Conservation (phyloP, 2,113 vertebrate species). For the Melozone crissalis region DNA sequence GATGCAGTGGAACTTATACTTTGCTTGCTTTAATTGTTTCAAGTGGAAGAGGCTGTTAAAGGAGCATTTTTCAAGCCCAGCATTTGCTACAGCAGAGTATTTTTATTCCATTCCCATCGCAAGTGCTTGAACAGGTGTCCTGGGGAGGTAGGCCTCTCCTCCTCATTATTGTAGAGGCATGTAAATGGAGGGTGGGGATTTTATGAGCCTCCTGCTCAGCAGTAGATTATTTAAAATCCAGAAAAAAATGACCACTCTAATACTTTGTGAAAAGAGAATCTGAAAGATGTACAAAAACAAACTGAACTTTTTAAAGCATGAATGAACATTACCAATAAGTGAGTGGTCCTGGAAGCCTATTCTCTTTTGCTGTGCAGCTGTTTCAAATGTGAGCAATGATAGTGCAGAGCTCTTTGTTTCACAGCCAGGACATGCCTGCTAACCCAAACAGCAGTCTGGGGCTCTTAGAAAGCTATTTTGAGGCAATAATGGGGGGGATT, state of each 20-base stretch:
- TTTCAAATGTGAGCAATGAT: not conserved
- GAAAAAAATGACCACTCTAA: not conserved
- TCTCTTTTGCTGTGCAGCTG: not conserved
- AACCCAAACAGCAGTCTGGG: not conserved
- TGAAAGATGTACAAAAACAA: not conserved
- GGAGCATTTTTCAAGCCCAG: not conserved
- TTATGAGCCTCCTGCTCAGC: not conserved
- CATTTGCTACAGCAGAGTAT: not conserved
- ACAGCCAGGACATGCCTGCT: not conserved
- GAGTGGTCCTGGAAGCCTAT: not conserved
- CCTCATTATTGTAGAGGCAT: not conserved
- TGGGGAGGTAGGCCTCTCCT: not conserved
- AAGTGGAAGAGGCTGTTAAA: not conserved
- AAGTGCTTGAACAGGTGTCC: not conserved
- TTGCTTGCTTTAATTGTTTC: not conserved
- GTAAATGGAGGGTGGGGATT: not conserved
- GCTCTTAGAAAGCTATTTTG: not conserved
- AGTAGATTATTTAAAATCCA: not conserved
- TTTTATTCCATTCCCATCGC: not conserved
- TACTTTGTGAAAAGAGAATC: not conserved
- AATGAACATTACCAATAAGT: not conserved
- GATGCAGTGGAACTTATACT: not conserved
- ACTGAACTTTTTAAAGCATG: not conserved
- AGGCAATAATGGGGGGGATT: not conserved
- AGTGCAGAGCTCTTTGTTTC: not conserved